phyloP scores from a whole-genome alignment of 2,888 invertebrate genomes.

The Cataglyphis altisquamis region DNA sequence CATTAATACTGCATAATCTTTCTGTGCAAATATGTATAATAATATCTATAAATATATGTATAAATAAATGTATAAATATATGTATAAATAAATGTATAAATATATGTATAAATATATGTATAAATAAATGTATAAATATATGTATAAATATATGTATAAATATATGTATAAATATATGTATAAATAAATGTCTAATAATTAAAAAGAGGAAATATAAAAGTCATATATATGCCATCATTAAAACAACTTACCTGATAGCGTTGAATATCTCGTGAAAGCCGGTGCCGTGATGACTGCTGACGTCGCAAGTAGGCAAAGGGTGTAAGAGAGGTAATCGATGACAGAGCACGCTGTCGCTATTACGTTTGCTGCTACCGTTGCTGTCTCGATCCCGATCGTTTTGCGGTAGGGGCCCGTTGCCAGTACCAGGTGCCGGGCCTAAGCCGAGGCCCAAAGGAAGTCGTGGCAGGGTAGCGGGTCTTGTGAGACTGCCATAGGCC shows the following conservation, averaged over 20 bases:
- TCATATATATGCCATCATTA: background rate
- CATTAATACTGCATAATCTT: background rate
- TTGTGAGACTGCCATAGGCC: conserved; percentile 86
- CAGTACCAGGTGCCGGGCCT: conserved; percentile 79
- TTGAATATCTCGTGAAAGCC: conserved; percentile 86
- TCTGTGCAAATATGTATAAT: background rate
- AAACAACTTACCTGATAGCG: conserved; percentile 78
- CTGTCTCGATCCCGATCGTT: conserved; percentile 80
- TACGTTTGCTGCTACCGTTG: conserved; percentile 86
- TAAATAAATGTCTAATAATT: background rate
- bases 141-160: too few relatives aligned
- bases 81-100: background rate
- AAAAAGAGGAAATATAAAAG: background rate
- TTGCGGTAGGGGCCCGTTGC: conserved; percentile 77
- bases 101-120: too few relatives aligned
- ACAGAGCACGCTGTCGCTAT: conserved; percentile 88
- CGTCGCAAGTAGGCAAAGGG: conserved; percentile 87
- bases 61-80: background rate
- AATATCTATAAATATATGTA: too few relatives aligned
- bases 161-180: too few relatives aligned
- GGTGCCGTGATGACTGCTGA: conserved; percentile 84
- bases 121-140: background rate
- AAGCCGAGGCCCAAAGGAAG: conserved; percentile 86
- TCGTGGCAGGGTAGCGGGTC: conserved; percentile 87
- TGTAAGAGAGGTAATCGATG: conserved; percentile 86